A percentile compares a stretch with the other conserved stretches of the same genome.
Conservation (phyloP, 2,888 invertebrate genomes). For the Tanytarsus gracilentus region DNA sequence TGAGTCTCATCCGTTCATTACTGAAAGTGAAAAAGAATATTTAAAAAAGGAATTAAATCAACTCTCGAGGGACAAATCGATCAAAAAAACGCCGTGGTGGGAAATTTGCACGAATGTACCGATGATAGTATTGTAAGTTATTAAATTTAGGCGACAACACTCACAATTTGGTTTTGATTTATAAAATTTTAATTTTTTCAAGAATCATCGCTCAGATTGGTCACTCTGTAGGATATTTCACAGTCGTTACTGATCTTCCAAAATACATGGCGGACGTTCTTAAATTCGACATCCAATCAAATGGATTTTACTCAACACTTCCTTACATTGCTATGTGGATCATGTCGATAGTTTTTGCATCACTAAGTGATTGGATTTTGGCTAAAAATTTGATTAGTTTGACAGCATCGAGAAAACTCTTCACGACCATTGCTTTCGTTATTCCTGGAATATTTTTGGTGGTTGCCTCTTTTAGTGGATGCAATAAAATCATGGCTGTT, state of each 20-base stretch:
- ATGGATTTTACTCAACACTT: conserved; percentile 45
- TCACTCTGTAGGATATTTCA: conserved; percentile 49
- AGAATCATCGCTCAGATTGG: conserved; percentile 47
- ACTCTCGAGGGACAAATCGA: conserved; percentile 41
- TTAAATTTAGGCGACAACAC: conserved; percentile 36
- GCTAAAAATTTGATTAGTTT: conserved; percentile 46
- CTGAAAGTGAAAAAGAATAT: conserved; percentile 53
- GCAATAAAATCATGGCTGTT: conserved; percentile 47
- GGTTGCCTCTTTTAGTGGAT: conserved; percentile 52
- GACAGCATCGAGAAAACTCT: conserved; percentile 50
- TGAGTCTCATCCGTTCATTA: conserved; percentile 56
- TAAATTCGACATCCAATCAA: conserved; percentile 45
- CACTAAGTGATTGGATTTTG: conserved; percentile 54
- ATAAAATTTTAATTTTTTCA: background rate
- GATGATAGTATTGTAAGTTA: conserved; percentile 51
- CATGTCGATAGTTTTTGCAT: conserved; percentile 46
- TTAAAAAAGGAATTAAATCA: conserved; percentile 51
- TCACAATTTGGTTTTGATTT: background rate
- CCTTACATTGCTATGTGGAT: conserved; percentile 49
- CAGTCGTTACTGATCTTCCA: conserved; percentile 48
- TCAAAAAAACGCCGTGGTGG: conserved; percentile 54
- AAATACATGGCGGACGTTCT: conserved; percentile 47
- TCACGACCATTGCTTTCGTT: conserved; percentile 45
- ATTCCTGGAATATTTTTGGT: conserved; percentile 50
- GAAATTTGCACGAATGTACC: conserved; percentile 54